Conservation (phyloP, 1,140 invertebrate genomes). For the Nautilus pompilius region DNA sequence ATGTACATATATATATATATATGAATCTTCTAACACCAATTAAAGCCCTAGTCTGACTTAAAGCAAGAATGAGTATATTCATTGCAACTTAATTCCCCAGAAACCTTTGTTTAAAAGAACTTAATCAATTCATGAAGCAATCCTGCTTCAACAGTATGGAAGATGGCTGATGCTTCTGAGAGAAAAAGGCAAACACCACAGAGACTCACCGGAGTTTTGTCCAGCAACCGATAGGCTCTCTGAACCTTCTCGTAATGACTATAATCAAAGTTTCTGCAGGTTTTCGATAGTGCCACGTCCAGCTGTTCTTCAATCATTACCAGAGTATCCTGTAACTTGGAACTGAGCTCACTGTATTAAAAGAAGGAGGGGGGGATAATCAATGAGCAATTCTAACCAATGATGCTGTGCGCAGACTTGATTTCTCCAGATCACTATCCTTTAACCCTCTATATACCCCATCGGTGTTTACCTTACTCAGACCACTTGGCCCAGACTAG, state of each 20-base stretch:
- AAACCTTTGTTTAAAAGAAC: neutral
- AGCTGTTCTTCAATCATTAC: conserved; percentile 88
- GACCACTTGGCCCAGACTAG: no score
- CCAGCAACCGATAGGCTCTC: conserved; percentile 70
- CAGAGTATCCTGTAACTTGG: conserved; percentile 85
- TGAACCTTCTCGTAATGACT: conserved; percentile 65
- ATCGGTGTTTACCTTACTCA: no score
- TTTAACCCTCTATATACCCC: no score
- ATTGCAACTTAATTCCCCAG: neutral
- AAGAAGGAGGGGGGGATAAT: neutral
- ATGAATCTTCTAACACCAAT: no score
- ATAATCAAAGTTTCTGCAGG: conserved; percentile 55
- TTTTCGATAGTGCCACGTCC: conserved; percentile 79
- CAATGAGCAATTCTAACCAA: no score
- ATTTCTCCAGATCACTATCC: no score
- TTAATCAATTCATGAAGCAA: no score
- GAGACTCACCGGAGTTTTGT: conserved; percentile 53
- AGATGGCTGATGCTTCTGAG: no score
- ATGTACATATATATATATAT: no score
- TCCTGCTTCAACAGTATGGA: no score
- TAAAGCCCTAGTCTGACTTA: neutral
- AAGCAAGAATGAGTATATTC: neutral
- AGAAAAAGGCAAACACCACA: no score
- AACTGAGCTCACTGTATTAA: conserved; percentile 63
- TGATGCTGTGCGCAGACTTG: no score